Evolutionary conservation across 2,113 vertebrate genomes (phyloP), one percentile per base, ranked within the genome.

Genomic region (Xiphophorus maculatus): DNA sequence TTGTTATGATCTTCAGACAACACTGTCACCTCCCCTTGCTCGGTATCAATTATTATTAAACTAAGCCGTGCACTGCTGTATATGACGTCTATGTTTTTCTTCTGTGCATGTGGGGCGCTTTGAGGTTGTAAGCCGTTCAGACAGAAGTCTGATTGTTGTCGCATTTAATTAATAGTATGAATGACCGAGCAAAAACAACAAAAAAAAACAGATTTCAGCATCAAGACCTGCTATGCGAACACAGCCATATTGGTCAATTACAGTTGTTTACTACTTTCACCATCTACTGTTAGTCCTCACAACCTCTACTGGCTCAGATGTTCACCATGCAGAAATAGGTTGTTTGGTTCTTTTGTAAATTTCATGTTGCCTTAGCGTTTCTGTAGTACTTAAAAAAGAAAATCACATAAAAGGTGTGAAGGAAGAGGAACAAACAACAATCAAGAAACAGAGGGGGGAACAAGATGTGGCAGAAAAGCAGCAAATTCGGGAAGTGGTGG

Each of bases 401-500:
- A 22, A 58, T 19, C 25, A 58, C 22, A 58, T 58, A 8, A 58
- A 58, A n/a, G 25, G 51, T 58, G 51, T 10, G 25, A 25, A 3
- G 51, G 7, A 58, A 58, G 51, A 58, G 6, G 48, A 25, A 54
- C 17, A n/a, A 58, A 19, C 3, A 32, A 9, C 0, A 63, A 42
- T 44, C 6, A 67, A 5, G 15, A 28, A 17, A 25, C 8, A 15
- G 22, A 44, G 40, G 71, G 35, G 67, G 61, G 12, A 66, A 58
- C 28, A 62, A 84, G 63, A 66, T 42, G 13, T 33, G 71, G 80
- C 69, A 66, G 33, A 74, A 83, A 74, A 79, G 35, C 62, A 82
- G 64, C 67, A 62, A 71, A 73, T 63, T 73, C 63, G 71, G 73
- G 69, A 79, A 83, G 85, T 74, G 67, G 73, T 73, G 74, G 83